phyloP scores from a whole-genome alignment of 2,113 vertebrate genomes.

The Rhynchomys soricoides region DNA sequence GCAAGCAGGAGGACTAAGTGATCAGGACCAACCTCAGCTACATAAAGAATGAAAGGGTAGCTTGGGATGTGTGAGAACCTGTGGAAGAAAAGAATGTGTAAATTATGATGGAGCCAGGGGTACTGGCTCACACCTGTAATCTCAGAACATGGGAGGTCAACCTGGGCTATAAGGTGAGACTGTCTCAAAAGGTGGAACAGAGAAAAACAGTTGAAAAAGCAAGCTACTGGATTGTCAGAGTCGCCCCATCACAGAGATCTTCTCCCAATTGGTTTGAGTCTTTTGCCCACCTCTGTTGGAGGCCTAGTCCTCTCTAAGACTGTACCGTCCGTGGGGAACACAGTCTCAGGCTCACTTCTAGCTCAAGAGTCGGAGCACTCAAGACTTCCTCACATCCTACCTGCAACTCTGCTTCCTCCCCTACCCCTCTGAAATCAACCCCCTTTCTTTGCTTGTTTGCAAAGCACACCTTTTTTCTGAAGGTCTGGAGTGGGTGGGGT shows the following conservation, averaged over 20 bases:
- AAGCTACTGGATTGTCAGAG: neutral
- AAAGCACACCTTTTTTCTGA: neutral
- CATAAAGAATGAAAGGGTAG: neutral
- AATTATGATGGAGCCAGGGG: neutral
- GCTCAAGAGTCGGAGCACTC: neutral
- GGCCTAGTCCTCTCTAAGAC: neutral
- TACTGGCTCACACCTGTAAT: neutral
- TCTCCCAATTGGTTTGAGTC: neutral
- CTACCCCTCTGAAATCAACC: neutral
- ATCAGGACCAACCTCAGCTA: neutral
- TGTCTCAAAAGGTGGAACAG: neutral
- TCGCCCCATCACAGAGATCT: constrained; percentile 8
- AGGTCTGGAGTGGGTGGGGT: neutral
- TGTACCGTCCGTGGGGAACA: too few species aligned
- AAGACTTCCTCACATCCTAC: neutral
- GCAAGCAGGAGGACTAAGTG: neutral
- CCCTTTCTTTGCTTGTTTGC: constrained; percentile 8
- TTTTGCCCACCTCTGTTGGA: neutral
- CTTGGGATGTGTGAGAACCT: neutral
- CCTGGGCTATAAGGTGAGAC: neutral
- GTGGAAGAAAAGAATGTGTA: neutral
- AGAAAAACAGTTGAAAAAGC: neutral
- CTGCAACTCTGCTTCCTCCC: neutral
- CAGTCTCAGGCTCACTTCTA: neutral
- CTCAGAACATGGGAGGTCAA: neutral